Percentiles rank a stretch among this genome's conserved stretches.
Conservation (phyloP, 2,113 vertebrate genomes). For the Archilochus colubris region DNA sequence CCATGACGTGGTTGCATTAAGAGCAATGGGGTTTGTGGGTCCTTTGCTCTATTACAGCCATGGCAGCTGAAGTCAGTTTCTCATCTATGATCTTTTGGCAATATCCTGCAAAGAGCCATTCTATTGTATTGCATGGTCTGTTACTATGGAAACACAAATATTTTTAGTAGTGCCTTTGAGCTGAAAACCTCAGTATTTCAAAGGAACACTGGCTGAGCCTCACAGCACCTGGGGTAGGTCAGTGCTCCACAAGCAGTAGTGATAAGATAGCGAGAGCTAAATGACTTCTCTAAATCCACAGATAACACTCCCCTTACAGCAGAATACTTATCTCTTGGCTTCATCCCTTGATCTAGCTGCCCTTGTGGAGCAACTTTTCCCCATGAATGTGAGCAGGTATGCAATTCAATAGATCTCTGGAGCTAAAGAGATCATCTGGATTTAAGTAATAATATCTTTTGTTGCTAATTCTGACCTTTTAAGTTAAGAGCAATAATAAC, state of each 20-base stretch:
- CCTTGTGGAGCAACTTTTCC: neutral
- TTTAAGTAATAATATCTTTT: neutral
- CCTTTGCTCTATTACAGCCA: neutral
- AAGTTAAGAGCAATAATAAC: neutral
- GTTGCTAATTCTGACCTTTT: neutral
- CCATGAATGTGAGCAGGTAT: neutral
- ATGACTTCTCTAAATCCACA: neutral
- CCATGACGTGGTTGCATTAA: neutral
- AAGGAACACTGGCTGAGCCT: neutral
- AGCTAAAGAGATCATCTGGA: neutral
- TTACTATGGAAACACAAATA: constrained; percentile 56
- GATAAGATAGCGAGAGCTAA: neutral
- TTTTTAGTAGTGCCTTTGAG: constrained; percentile 49
- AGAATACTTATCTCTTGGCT: neutral
- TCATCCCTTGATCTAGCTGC: too few relatives aligned
- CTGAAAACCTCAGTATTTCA: neutral
- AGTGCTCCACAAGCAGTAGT: neutral
- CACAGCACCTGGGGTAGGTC: constrained; percentile 8
- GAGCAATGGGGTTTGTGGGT: neutral
- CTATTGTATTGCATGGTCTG: constrained; percentile 16
- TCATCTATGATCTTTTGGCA: constrained; percentile 19
- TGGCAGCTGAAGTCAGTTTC: neutral
- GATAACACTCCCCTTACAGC: neutral
- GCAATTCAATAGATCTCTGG: neutral
- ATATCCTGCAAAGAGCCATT: constrained; percentile 3